Conservation (phyloP, 2,797 vertebrate species). For the Selene dorsalis region DNA sequence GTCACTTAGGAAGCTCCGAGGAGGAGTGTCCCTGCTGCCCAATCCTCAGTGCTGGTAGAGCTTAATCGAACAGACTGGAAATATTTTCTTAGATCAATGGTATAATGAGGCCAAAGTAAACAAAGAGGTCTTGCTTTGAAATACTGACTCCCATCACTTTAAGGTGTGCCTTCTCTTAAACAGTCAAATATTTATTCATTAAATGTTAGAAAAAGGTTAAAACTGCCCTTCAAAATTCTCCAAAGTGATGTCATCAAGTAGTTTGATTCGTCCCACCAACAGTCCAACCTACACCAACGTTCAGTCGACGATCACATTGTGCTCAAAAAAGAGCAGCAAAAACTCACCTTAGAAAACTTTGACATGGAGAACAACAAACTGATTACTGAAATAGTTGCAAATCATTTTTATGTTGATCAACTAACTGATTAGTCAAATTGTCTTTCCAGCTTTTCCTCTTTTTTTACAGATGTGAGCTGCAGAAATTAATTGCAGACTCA, state of each 20-base stretch:
- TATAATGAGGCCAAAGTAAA: conserved; percentile 33
- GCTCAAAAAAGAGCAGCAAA: too few relatives aligned
- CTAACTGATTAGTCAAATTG: not conserved
- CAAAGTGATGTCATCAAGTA: not conserved
- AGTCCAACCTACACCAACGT: too few relatives aligned
- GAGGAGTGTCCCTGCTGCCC: conserved; percentile 30
- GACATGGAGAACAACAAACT: not conserved
- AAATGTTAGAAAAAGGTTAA: not conserved
- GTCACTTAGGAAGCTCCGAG: conserved; percentile 66
- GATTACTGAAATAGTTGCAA: not conserved
- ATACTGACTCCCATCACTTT: not conserved
- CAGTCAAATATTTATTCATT: not conserved
- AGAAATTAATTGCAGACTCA: too few relatives aligned
- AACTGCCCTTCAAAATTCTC: not conserved
- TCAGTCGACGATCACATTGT: too few relatives aligned
- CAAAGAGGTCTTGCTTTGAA: not conserved
- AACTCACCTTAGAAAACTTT: too few relatives aligned
- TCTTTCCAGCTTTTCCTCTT: too few relatives aligned
- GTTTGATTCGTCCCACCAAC: not conserved
- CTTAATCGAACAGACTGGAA: conserved; percentile 29
- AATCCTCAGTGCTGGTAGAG: conserved; percentile 43
- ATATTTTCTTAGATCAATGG: conserved; percentile 32
- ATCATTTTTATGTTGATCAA: not conserved
- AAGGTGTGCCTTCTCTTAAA: not conserved
- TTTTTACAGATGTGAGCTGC: too few relatives aligned